phyloP scores from a whole-genome alignment of 2,113 vertebrate genomes.

The Lagenorhynchus albirostris region DNA sequence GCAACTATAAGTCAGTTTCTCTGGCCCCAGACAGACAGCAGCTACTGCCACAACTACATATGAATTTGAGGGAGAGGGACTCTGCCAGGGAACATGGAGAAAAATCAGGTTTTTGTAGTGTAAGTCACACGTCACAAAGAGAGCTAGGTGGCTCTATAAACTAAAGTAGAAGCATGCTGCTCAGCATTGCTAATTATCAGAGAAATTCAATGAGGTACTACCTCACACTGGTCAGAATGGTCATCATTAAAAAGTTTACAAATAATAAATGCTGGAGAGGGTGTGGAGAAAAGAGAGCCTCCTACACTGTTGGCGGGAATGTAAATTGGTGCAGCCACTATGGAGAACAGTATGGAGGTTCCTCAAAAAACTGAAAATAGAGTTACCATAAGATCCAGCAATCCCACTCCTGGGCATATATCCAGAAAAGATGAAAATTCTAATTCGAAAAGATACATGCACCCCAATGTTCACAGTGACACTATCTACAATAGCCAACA shows the following conservation, averaged over 20 bases:
- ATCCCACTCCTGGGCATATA: not conserved
- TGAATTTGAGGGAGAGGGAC: not conserved
- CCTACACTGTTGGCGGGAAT: not conserved
- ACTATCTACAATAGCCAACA: not conserved
- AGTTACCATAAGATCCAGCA: not conserved
- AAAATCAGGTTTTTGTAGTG: not conserved
- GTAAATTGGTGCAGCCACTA: not conserved
- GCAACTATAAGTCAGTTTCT: not conserved
- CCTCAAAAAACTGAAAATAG: not conserved
- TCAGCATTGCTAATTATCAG: not conserved
- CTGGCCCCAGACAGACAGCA: not conserved
- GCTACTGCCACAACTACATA: not conserved
- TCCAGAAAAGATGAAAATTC: not conserved
- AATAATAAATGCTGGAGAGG: not conserved
- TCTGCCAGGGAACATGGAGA: not conserved
- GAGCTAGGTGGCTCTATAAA: not conserved
- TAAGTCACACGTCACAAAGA: not conserved
- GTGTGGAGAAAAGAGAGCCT: not conserved
- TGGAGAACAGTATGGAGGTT: not conserved
- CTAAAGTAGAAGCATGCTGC: not conserved
- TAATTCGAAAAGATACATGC: not conserved
- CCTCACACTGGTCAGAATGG: not conserved
- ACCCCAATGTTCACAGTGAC: not conserved
- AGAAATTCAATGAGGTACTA: not conserved
- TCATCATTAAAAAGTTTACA: not conserved